Percentiles rank a stretch among this genome's conserved stretches.
These are phyloP conservation scores for Thamnophis elegans DNA, from an alignment of 2,797 vertebrate species.

Conservation along the genomic window DNA sequence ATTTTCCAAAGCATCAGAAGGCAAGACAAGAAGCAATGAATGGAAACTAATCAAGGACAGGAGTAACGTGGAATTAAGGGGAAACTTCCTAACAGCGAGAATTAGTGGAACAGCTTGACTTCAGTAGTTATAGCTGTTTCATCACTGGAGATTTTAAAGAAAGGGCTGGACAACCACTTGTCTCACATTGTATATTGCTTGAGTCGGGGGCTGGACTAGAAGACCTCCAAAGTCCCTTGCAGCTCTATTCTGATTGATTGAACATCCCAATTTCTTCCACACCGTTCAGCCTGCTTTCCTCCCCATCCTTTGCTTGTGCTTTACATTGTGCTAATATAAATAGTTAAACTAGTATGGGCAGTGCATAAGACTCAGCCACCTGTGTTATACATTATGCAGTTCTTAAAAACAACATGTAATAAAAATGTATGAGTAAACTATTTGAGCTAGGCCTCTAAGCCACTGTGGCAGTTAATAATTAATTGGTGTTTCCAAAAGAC, in stretches of 20 bases:
- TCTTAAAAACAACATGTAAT: conserved; percentile 20
- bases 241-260: neutral
- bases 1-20: neutral
- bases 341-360: neutral
- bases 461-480: conserved; percentile 66
- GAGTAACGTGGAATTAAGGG: neutral
- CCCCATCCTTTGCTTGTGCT: neutral
- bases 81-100: neutral
- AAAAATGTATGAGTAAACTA: conserved; percentile 54
- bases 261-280: neutral
- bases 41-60: neutral
- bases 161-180: neutral
- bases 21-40: neutral
- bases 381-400: neutral
- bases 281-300: neutral
- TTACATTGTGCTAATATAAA: neutral
- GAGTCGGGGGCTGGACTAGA: neutral
- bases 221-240: neutral
- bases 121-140: neutral
- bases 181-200: neutral
- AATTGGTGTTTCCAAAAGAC: conserved; percentile 68
- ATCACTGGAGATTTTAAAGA: neutral
- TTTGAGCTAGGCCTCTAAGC: conserved; percentile 51
- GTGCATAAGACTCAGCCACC: neutral
- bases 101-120: neutral